phyloP scores from a whole-genome alignment of 2,113 vertebrate species.

The Erythrolamprus reginae region DNA sequence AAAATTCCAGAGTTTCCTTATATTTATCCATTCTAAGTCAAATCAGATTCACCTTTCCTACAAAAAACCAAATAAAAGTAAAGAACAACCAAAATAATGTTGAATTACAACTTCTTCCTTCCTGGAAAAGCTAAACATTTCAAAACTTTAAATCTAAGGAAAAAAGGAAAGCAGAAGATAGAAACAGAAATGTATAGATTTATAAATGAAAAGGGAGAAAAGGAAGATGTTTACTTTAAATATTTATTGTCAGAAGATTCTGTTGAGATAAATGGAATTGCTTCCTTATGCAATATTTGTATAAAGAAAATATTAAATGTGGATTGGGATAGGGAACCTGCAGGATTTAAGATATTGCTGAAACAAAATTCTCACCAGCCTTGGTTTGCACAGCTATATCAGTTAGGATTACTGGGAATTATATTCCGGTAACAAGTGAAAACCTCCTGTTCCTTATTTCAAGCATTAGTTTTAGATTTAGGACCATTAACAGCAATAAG shows the following conservation, averaged over 20 bases:
- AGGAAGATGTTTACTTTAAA: neutral
- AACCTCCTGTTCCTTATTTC: neutral
- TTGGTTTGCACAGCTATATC: neutral
- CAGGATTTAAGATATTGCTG: neutral
- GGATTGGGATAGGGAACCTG: neutral
- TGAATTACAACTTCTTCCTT: neutral
- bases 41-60: neutral
- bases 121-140: neutral
- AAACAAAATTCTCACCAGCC: neutral
- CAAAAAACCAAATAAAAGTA: neutral
- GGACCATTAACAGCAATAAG: neutral
- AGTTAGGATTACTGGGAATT: neutral
- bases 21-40: neutral
- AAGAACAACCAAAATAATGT: neutral
- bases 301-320: neutral
- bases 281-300: neutral
- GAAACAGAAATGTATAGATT: neutral
- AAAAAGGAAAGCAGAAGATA: neutral
- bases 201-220: too few species aligned
- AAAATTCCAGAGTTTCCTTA: neutral
- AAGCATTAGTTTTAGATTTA: neutral
- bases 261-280: neutral
- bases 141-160: neutral
- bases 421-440: neutral
- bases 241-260: neutral